Percentiles rank a stretch among this genome's conserved stretches.
Evolutionary conservation across 64 coral and sea anemone species (phyloP).

Genomic region (Trachythela sp.): DNA sequence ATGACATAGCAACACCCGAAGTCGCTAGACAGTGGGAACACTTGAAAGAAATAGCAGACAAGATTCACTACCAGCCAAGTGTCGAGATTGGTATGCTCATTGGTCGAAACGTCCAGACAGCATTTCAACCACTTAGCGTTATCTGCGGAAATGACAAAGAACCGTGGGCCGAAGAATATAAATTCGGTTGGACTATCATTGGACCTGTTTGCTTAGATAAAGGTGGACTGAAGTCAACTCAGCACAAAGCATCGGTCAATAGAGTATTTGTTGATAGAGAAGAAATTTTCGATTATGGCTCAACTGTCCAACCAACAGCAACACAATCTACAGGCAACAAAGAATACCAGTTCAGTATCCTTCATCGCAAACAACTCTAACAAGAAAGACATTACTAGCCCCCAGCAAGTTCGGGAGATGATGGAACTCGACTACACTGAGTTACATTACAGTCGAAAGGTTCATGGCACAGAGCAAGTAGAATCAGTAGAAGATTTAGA

Average conservation of each 20-base stretch:
- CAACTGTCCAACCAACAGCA: neutral
- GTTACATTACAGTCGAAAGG: no score
- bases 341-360: neutral
- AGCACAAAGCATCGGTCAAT: no score
- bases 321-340: neutral
- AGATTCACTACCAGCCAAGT: neutral
- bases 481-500: neutral
- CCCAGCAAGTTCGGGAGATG: neutral
- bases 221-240: neutral
- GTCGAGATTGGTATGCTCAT: neutral
- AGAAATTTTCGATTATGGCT: neutral
- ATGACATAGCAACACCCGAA: neutral
- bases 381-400: neutral
- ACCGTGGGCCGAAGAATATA: neutral
- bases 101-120: neutral
- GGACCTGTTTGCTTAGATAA: neutral
- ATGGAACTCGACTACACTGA: neutral
- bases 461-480: neutral
- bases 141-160: neutral
- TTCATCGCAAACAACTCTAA: neutral
- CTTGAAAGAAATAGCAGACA: neutral
- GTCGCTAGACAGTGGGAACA: neutral
- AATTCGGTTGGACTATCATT: neutral
- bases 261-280: neutral
- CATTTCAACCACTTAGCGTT: neutral